Evolutionary conservation across 2,888 invertebrate species (phyloP).

Genomic region (Chalcosyrphus nemorum): DNA sequence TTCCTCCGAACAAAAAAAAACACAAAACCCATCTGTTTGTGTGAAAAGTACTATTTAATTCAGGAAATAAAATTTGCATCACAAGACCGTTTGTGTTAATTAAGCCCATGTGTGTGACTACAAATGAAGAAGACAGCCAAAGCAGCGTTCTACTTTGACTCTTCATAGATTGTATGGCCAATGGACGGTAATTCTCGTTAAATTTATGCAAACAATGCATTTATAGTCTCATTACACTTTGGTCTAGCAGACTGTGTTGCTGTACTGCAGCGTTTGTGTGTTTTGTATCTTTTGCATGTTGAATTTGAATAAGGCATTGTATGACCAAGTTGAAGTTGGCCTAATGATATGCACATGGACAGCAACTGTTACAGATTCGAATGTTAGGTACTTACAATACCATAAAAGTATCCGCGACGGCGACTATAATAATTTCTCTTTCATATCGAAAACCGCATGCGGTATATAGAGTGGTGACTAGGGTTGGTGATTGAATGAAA

Average conservation of each 20-base stretch:
- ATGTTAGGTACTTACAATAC: not conserved
- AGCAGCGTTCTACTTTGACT: not conserved
- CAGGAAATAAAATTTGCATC: constrained; percentile 68
- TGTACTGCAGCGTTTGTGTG: not conserved
- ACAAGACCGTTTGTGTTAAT: constrained; percentile 49
- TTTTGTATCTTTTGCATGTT: not conserved
- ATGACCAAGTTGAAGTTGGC: not conserved
- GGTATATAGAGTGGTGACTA: not conserved
- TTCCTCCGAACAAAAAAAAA: no score
- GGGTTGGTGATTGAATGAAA: not conserved
- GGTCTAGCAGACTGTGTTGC: not conserved
- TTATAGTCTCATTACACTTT: constrained; percentile 29
- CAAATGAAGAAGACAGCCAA: constrained; percentile 40
- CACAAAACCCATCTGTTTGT: constrained; percentile 52
- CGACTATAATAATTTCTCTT: no score
- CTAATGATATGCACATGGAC: constrained; percentile 29
- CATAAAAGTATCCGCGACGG: not conserved
- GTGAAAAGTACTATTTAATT: constrained; percentile 47
- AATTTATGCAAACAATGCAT: constrained; percentile 67
- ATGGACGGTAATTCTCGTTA: constrained; percentile 21
- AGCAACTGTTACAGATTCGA: constrained; percentile 5
- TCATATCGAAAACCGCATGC: not conserved
- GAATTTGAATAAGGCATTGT: not conserved
- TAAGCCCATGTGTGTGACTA: constrained; percentile 31
- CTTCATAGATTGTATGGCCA: not conserved